These are phyloP conservation scores for Alloplasta piceator DNA, from an alignment of 2,888 invertebrate species.

Conservation along the genomic window DNA sequence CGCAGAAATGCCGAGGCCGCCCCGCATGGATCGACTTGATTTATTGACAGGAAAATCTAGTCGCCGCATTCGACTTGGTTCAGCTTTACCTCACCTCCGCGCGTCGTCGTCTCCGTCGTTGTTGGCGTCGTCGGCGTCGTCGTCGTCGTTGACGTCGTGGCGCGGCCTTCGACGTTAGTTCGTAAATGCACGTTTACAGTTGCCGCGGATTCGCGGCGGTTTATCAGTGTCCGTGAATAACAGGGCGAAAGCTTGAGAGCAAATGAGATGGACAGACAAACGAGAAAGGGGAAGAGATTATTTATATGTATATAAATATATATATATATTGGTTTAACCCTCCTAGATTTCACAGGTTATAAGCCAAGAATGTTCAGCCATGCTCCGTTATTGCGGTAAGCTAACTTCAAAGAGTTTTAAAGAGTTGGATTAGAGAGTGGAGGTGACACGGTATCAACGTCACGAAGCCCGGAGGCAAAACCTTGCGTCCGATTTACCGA, in stretches of 20 bases:
- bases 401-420: neutral
- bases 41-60: slow-evolving; percentile 84
- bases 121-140: slow-evolving; percentile 54
- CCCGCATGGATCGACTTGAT: slow-evolving; percentile 78
- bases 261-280: slow-evolving; percentile 23
- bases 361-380: slow-evolving; percentile 26
- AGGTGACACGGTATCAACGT: neutral
- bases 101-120: slow-evolving; percentile 55
- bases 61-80: slow-evolving; percentile 74
- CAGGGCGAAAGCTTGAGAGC: slow-evolving; percentile 30
- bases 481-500: slow-evolving; percentile 38
- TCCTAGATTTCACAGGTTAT: slow-evolving; percentile 12
- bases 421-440: neutral
- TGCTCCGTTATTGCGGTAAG: slow-evolving; percentile 11
- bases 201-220: slow-evolving; percentile 48
- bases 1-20: slow-evolving; percentile 81
- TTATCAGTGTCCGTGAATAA: slow-evolving; percentile 46
- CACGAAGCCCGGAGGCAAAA: slow-evolving; percentile 8
- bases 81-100: slow-evolving; percentile 73
- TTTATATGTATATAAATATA: slow-evolving; percentile 8
- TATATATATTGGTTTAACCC: neutral
- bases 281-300: slow-evolving; percentile 21
- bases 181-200: slow-evolving; percentile 54
- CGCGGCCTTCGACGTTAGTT: slow-evolving; percentile 61
- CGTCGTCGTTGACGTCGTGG: slow-evolving; percentile 36